A percentile compares a stretch with the other conserved stretches of the same genome.
Evolutionary conservation across 1,140 invertebrate genomes (phyloP).

Genomic region (Triops longicaudatus): DNA sequence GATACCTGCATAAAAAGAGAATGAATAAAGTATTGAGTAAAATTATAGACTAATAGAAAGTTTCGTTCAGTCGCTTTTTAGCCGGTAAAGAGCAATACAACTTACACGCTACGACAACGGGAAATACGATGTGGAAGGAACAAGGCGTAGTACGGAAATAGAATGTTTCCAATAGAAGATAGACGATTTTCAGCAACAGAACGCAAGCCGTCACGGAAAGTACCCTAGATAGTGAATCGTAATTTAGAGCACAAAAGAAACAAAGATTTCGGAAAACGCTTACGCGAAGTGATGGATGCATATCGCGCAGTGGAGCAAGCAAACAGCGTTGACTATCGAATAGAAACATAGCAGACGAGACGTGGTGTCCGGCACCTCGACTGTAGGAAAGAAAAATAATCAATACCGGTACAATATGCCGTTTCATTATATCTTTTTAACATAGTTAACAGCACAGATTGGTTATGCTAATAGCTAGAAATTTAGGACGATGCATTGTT

Average conservation of each 20-base stretch:
- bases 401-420: background rate
- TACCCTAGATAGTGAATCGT: background rate
- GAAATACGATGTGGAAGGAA: constrained; percentile 26
- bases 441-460: background rate
- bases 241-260: background rate
- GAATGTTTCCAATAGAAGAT: constrained; percentile 18
- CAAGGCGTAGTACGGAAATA: background rate
- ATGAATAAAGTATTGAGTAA: background rate
- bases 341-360: constrained; percentile 18
- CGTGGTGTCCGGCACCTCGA: constrained; percentile 18
- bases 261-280: background rate
- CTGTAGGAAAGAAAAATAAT: constrained; percentile 17
- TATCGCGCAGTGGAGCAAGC: constrained; percentile 22
- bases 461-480: background rate
- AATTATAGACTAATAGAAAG: background rate
- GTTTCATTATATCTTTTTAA: background rate
- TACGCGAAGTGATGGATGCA: constrained; percentile 28
- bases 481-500: background rate
- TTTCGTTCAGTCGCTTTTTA: background rate
- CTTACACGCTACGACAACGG: constrained; percentile 24
- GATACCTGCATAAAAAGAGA: constrained; percentile 10
- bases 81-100: too few species aligned
- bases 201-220: constrained; percentile 12
- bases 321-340: constrained; percentile 12
- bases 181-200: constrained; percentile 21